Percentiles rank a stretch among this genome's conserved stretches.
Conservation (phyloP, 2,113 vertebrate species). For the Suncus etruscus region DNA sequence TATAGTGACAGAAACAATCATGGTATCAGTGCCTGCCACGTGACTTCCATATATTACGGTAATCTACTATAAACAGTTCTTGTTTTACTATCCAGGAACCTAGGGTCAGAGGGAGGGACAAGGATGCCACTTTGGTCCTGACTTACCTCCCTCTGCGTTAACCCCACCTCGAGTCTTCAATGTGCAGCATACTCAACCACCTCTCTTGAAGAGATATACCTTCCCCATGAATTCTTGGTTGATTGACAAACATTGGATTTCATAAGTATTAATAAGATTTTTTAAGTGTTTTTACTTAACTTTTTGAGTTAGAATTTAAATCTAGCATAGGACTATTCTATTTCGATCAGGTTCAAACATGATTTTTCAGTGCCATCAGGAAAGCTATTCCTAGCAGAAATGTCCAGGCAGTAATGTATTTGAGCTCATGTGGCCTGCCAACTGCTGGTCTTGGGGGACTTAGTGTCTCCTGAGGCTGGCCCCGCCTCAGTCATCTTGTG, state of each 20-base stretch:
- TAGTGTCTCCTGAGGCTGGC: not conserved
- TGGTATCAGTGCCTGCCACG: not conserved
- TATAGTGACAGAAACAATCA: too few species aligned
- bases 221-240: not conserved
- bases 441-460: not conserved
- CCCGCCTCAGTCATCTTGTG: accelerated
- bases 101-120: not conserved
- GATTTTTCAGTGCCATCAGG: not conserved
- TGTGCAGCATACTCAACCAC: not conserved
- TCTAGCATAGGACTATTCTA: not conserved
- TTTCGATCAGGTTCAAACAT: not conserved
- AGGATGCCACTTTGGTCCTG: too few species aligned
- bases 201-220: too few species aligned
- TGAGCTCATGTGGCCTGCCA: accelerated
- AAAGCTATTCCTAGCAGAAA: conserved; percentile 2
- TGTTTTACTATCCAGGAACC: not conserved
- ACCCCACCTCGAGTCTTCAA: too few species aligned
- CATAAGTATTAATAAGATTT: too few species aligned
- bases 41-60: not conserved
- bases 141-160: not conserved
- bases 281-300: not conserved
- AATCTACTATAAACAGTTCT: not conserved
- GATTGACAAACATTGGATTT: not conserved
- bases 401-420: not conserved
- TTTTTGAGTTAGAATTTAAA: not conserved